Percentiles rank a stretch among this genome's conserved stretches.
These are phyloP conservation scores for Bujurquina vittata DNA, from an alignment of 2,113 vertebrate species.

Conservation along the genomic window DNA sequence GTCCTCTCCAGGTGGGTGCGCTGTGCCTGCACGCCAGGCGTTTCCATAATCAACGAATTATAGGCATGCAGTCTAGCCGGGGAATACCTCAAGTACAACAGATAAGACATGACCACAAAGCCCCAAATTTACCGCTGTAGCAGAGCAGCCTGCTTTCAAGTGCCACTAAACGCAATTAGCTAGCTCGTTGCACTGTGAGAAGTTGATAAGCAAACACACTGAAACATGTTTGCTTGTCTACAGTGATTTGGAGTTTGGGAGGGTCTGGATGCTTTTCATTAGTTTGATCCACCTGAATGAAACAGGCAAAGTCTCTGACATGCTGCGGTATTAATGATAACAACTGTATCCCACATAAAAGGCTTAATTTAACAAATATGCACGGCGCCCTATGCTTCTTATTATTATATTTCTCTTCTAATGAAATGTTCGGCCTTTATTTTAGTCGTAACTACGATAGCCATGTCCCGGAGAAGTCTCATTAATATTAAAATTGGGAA, in stretches of 20 bases:
- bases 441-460: neutral
- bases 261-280: neutral
- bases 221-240: neutral
- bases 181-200: neutral
- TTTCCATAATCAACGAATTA: constrained; percentile 3
- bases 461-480: neutral
- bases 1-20: constrained; percentile 30
- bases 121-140: neutral
- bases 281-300: neutral
- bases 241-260: neutral
- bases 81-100: neutral
- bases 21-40: constrained; percentile 24
- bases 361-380: neutral
- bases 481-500: constrained; percentile 55
- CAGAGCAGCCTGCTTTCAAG: neutral
- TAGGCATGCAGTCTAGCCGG: neutral
- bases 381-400: neutral
- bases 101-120: neutral
- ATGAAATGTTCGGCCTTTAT: neutral
- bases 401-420: neutral
- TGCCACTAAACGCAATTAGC: neutral
- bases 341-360: neutral
- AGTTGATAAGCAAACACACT: neutral
- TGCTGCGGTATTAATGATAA: neutral
- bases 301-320: neutral